Evolutionary conservation across 2,888 invertebrate species (phyloP), one percentile per base, ranked within the genome.

Genomic region (Ceratothoa steindachneri): DNA sequence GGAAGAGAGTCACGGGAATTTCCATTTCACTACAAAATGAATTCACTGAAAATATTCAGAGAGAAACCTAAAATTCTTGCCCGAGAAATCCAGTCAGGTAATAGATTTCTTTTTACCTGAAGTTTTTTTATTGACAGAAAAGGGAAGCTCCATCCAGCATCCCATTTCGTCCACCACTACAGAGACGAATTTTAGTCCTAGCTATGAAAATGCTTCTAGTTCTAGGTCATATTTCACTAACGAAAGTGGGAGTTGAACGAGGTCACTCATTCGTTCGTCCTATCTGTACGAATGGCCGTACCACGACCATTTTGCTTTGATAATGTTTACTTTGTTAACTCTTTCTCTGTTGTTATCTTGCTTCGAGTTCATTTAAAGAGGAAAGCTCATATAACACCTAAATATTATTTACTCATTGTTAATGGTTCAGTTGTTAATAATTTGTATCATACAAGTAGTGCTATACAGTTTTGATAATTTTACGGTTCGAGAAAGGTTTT

Each of bases 301-400:
- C 27, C 60, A 60, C 27, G 60, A 60, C 27, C 22, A 24, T 60
- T 12, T 60, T 1, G 60, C 24, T 1, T 60, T 60, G 27, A 60
- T 24, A 60, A 12, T 60, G 12, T 60, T 60, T 24, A 22, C 60
- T 60, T 24, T 60, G 2, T 7, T 60, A 1, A 22, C 60, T 3
- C 2, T 60, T 1, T 24, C 24, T 60, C 60, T 7, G 22, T 60
- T 60, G 24, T 60, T 24, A 60, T 60, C 19, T 24, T 60, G 24
- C 19, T 7, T 24, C 19, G 27, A 24, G 22, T 60, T 60, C 60
- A 60, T 24, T 60, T 60, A n/a, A 60, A 22, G 22, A 60, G 24
- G 27, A 60, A 24, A 24, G 60, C n/a, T 24, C 60, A 60, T 60
- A 60, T 60, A 60, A 60, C 60, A 12, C 60, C 60, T 12, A 60